A percentile compares a stretch with the other conserved stretches of the same genome.
phyloP scores from a whole-genome alignment of 2,797 vertebrate species.

The Muscicapa comitata region DNA sequence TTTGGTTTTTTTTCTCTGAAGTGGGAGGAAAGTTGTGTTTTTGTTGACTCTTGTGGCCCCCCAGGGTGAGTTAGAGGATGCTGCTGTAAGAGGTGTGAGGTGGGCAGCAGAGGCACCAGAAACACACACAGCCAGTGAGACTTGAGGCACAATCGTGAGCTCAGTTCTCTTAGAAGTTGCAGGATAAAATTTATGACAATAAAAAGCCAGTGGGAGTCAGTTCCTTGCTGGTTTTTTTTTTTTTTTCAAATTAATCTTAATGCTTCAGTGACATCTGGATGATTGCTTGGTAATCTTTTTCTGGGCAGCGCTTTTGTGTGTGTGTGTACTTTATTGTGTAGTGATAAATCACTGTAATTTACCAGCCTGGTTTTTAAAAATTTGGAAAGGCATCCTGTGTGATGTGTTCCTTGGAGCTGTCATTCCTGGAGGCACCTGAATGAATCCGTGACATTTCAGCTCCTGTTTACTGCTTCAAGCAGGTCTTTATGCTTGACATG shows the following conservation, averaged over 20 bases:
- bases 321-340: neutral
- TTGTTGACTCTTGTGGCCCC: neutral
- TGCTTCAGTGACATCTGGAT: slow-evolving; percentile 29
- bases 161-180: neutral
- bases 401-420: slow-evolving; percentile 7
- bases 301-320: neutral
- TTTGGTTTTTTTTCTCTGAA: neutral
- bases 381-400: neutral
- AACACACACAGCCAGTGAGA: neutral
- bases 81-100: neutral
- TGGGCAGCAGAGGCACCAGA: neutral
- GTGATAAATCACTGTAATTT: slow-evolving; percentile 49
- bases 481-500: neutral
- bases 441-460: slow-evolving; percentile 33
- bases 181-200: neutral
- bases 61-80: neutral
- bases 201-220: neutral
- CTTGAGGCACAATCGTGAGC: neutral
- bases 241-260: neutral
- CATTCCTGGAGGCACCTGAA: slow-evolving; percentile 3
- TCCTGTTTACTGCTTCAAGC: slow-evolving; percentile 37
- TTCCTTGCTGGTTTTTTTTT: neutral
- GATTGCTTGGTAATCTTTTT: slow-evolving; percentile 17
- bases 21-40: neutral
- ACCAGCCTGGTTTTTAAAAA: neutral